Evolutionary conservation across 2,113 vertebrate species (phyloP), one percentile per base, ranked within the genome.

Genomic region (Bujurquina vittata): DNA sequence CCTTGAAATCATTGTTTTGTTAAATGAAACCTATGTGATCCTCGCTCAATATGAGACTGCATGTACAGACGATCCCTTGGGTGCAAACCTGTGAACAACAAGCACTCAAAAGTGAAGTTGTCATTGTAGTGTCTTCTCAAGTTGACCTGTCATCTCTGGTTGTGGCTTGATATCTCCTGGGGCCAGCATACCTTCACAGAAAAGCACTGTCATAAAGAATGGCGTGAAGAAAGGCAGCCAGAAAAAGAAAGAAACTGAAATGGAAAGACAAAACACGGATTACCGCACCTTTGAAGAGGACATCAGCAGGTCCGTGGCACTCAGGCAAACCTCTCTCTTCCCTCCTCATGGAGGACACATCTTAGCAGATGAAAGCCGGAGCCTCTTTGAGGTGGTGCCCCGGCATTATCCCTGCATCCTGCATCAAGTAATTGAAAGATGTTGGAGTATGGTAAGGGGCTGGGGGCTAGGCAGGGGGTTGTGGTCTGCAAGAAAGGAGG

Each of bases 351-450:
- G 29, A 79, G 81, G 84, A 81, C 57, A 82, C 89, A 86, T 94
- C 91, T 86, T 69, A 60, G 87, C 78, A 94, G 93, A 96, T 96
- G 89, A 96, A 96, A 96, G 95, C 67, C 26, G 22, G 89, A 56
- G 77, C 57, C 87, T 65, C 89, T 93, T 93, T 94, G 93, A 95
- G 93, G 89, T 90, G 88, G 86, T 43, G 43, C 89, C 74, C 85
- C 59, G 81, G 94, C 89, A 93, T 94, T 93, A 93, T 91, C 90
- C 91, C 86, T 84, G 83, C 87, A 80, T 89, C 91, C 89, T 93
- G 85, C 94, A 94, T 95, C 88, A 93, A 89, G 94, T 95, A 94
- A 95, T 95, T 95, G 95, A 95, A 95, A 92, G 88, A 89, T 80
- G 90, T 76, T 76, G 80, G 88, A 79, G 86, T 80, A 14, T 78